A percentile compares a stretch with the other conserved stretches of the same genome.
Evolutionary conservation across 2,113 vertebrate species (phyloP).

Genomic region (Phylloscopus trochiloides): DNA sequence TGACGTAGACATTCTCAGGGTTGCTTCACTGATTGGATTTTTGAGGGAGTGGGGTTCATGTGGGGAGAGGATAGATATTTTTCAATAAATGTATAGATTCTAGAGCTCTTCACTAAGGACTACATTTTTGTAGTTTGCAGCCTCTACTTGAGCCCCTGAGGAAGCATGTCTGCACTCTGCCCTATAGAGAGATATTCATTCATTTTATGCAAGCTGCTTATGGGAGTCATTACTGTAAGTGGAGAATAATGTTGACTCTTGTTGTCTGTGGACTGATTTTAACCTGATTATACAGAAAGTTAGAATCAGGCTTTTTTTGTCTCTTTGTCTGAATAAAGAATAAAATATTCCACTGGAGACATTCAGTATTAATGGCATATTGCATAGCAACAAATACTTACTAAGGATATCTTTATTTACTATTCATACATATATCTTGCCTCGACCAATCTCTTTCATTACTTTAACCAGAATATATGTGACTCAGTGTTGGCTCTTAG

Average conservation of each 20-base stretch:
- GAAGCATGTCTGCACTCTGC: not conserved
- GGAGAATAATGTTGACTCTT: not conserved
- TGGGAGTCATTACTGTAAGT: not conserved
- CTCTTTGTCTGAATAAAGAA: not conserved
- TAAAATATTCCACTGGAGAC: not conserved
- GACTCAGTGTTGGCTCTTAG: not conserved
- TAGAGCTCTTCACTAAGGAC: not conserved
- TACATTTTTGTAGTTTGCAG: not conserved
- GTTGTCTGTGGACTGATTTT: not conserved
- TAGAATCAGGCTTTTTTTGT: not conserved
- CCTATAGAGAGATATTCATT: not conserved
- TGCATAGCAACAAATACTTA: not conserved
- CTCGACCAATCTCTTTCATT: not conserved
- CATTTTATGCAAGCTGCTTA: not conserved
- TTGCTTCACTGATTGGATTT: not conserved
- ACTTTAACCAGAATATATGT: not conserved
- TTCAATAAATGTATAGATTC: not conserved
- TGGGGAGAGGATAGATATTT: not conserved
- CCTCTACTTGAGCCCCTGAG: not conserved
- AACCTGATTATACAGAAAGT: not conserved
- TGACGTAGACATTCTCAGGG: not conserved
- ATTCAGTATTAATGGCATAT: not conserved
- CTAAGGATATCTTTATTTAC: not conserved
- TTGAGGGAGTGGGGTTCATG: accelerated
- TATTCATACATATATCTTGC: not conserved